phyloP scores from a whole-genome alignment of 2,113 vertebrate species.

The Syrmaticus mikado region DNA sequence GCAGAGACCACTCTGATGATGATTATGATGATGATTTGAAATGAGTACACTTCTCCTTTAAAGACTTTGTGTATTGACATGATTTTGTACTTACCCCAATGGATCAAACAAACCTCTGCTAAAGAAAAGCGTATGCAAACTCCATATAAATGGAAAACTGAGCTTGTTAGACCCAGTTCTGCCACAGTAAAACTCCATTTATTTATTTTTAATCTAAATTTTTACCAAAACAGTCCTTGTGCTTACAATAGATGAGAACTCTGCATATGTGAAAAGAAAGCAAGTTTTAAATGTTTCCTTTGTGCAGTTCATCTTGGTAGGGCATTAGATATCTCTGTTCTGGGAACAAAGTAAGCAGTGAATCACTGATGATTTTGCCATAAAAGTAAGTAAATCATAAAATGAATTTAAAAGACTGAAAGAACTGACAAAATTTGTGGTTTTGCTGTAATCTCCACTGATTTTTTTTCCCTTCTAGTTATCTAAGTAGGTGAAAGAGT shows the following conservation, averaged over 20 bases:
- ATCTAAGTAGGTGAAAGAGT: neutral
- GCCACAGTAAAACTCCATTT: neutral
- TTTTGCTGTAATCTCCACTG: neutral
- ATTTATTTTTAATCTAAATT: neutral
- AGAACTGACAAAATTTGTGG: neutral
- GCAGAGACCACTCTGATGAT: neutral
- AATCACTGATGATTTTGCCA: slow-evolving; percentile 20
- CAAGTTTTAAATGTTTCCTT: neutral
- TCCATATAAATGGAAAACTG: neutral
- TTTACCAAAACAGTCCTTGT: neutral
- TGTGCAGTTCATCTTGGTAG: neutral
- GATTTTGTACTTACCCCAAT: neutral
- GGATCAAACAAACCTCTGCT: neutral
- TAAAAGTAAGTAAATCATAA: slow-evolving; percentile 12
- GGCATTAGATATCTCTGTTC: neutral
- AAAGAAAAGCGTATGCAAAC: neutral
- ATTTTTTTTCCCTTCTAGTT: neutral
- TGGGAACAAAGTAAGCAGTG: neutral
- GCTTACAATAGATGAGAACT: neutral
- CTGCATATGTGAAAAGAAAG: neutral
- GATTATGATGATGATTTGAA: neutral
- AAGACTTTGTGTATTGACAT: neutral
- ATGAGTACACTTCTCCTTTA: neutral
- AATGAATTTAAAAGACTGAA: neutral
- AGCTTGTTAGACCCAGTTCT: neutral